A percentile compares a stretch with the other conserved stretches of the same genome.
These are phyloP conservation scores for Vimba vimba DNA, from an alignment of 2,113 vertebrate species.

Conservation along the genomic window DNA sequence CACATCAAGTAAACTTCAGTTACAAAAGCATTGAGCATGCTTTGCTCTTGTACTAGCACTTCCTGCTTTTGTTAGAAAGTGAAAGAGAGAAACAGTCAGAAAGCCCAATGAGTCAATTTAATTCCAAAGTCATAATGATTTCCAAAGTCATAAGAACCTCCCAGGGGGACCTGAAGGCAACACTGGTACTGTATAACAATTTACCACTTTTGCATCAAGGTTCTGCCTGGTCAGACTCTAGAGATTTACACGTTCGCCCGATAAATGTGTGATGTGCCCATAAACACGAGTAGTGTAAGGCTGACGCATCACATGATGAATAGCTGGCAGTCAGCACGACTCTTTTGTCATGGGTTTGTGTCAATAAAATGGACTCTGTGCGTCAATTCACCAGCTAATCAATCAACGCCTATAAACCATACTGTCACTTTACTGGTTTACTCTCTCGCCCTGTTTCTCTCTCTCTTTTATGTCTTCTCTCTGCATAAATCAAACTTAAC, in stretches of 20 bases:
- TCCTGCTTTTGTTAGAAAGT: background rate
- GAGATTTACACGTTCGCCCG: constrained; percentile 1
- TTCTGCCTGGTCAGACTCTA: background rate
- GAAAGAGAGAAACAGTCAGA: background rate
- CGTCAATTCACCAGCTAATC: constrained; percentile 51
- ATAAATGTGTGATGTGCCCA: constrained; percentile 9
- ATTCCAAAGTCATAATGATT: background rate
- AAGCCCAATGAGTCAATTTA: background rate
- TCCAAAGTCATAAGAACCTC: background rate
- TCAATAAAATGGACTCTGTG: constrained; percentile 65
- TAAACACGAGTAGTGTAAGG: constrained; percentile 14
- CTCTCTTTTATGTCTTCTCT: constrained; percentile 22
- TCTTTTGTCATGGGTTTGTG: constrained; percentile 68
- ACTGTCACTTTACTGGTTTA: constrained; percentile 28
- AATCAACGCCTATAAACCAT: constrained; percentile 52
- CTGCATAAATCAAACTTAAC: constrained; percentile 57
- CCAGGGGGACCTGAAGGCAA: background rate
- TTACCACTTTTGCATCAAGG: background rate
- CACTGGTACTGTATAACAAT: background rate
- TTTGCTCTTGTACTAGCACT: background rate
- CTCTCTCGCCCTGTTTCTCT: constrained; percentile 20
- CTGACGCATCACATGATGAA: constrained; percentile 38
- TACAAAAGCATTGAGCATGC: background rate
- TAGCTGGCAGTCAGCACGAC: constrained; percentile 65
- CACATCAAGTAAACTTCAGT: background rate